phyloP scores from a whole-genome alignment of 1,140 invertebrate genomes.

The Orius insidiosus region DNA sequence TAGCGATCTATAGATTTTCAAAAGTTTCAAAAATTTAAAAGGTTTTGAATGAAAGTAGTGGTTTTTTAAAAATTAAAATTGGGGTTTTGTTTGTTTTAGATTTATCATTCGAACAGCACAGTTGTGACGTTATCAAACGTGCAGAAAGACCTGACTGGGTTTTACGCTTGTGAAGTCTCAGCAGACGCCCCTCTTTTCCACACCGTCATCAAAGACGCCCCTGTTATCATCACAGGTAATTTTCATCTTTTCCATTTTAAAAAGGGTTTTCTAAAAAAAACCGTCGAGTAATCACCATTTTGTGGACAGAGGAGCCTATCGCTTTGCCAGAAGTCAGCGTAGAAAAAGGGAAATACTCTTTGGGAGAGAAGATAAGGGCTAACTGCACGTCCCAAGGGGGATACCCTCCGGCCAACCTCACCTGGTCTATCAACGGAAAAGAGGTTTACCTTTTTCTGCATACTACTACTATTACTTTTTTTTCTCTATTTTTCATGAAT shows the following conservation, averaged over 20 bases:
- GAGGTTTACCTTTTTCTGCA: constrained; percentile 38
- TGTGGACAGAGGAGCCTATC: constrained; percentile 16
- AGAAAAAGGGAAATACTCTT: constrained; percentile 40
- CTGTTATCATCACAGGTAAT: too few species aligned
- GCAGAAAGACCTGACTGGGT: constrained; percentile 39
- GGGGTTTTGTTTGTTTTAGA: constrained; percentile 30
- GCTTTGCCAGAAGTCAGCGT: constrained; percentile 12
- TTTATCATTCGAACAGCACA: constrained; percentile 31
- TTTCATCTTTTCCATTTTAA: not conserved
- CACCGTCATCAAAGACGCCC: constrained; percentile 33
- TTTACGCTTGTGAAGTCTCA: constrained; percentile 58
- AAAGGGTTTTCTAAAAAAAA: too few species aligned
- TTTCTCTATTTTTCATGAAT: too few species aligned
- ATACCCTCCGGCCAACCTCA: constrained; percentile 61
- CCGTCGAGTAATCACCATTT: not conserved
- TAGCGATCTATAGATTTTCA: too few species aligned
- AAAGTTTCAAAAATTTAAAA: too few species aligned
- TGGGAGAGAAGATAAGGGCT: constrained; percentile 47
- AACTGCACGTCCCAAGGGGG: constrained; percentile 59
- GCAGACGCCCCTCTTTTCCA: constrained; percentile 52
- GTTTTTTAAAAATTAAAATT: too few species aligned
- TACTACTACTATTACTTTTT: too few species aligned
- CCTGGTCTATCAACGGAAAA: constrained; percentile 64
- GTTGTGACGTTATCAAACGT: constrained; percentile 35
- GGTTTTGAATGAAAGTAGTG: too few species aligned